A percentile compares a stretch with the other conserved stretches of the same genome.
Evolutionary conservation across 92 coral and sea anemone species (phyloP).

Genomic region (Zoanthus sansibaricus): DNA sequence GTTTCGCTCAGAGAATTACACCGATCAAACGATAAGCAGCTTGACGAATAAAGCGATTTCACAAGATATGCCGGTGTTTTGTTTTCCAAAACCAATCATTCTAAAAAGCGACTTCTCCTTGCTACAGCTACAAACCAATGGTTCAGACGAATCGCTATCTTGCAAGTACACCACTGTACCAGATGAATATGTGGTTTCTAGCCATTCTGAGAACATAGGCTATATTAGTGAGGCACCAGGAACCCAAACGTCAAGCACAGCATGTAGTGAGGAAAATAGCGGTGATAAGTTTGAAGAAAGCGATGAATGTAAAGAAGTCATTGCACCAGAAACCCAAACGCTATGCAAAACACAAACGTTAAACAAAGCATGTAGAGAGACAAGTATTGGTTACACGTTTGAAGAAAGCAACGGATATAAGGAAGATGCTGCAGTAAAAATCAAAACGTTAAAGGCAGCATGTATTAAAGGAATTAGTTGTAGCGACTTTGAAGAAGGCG

Average conservation of each 20-base stretch:
- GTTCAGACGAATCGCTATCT: not conserved
- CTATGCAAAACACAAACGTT: not conserved
- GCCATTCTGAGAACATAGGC: not conserved
- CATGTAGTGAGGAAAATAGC: no score
- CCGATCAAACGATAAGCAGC: not conserved
- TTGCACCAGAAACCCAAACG: not conserved
- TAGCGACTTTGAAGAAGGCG: not conserved
- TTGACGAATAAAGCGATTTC: not conserved
- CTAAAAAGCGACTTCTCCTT: constrained; percentile 1
- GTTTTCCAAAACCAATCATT: constrained; percentile 34
- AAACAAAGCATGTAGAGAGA: no score
- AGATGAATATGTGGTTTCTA: not conserved
- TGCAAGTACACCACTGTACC: not conserved
- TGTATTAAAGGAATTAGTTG: no score
- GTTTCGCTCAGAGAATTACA: not conserved
- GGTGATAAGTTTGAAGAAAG: not conserved
- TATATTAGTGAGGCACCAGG: no score
- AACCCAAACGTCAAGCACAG: no score
- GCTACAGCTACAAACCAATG: not conserved
- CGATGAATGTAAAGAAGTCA: no score
- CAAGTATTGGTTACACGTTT: not conserved
- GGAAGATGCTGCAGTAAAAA: no score
- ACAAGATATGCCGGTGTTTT: not conserved
- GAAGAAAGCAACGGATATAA: not conserved
- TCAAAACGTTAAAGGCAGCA: no score